Conservation (phyloP, 2,113 vertebrate genomes). For the Mirza zaza region DNA sequence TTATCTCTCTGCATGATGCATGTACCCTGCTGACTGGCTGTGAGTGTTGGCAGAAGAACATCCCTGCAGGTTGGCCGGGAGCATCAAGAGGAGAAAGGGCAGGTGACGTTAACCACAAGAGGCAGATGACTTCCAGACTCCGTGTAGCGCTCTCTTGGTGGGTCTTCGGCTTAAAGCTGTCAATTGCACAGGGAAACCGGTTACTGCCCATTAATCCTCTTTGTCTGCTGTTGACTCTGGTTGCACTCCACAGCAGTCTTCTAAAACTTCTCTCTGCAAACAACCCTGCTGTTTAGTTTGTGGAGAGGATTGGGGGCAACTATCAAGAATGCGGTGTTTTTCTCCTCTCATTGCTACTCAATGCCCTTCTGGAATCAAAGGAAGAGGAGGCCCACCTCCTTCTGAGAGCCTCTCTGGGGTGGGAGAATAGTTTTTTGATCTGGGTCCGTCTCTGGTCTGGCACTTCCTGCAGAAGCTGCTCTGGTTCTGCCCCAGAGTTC, state of each 20-base stretch:
- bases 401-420: background rate
- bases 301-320: background rate
- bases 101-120: background rate
- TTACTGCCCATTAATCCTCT: background rate
- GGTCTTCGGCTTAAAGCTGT: background rate
- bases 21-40: no score
- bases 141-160: background rate
- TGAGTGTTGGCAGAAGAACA: background rate
- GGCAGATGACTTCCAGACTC: background rate
- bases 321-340: background rate
- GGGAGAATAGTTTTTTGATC: background rate
- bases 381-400: background rate
- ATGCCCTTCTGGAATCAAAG: background rate
- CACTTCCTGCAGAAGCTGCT: background rate
- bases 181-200: background rate
- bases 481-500: background rate
- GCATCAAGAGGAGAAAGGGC: background rate
- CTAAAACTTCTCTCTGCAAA: background rate
- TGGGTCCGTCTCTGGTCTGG: background rate
- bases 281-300: background rate
- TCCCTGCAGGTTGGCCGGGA: background rate
- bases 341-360: background rate
- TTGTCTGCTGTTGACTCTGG: background rate
- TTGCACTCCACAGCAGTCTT: background rate
- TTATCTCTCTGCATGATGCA: background rate